Base-by-base conservation (phyloP, 2,888 invertebrate species). In the Drosophila gaucha region DNA sequence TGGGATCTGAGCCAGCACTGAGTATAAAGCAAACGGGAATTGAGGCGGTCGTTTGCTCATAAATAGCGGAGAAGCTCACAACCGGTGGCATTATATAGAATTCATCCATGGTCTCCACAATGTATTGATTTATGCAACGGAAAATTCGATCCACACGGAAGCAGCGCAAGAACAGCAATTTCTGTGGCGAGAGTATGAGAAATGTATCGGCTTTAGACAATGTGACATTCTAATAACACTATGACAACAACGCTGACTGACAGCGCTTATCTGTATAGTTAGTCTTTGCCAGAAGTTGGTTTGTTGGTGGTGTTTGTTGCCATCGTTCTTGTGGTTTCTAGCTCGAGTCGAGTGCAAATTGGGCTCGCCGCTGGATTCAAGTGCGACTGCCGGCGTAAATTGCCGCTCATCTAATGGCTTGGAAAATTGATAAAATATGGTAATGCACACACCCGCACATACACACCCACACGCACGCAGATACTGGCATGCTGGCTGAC, bases 1-100 rank as follows among this genome's bases (percentile, higher is more conserved):
- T 96, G 0, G 98, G 98, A 92, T 99, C 98, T 0, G 98, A 97
- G 0, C 98, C 98, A 10, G 98, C 97, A 74, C 98, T 98, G 44
- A 98, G 93, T 71, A 98, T 96, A 89, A 99, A 98, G 76, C 98
- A 96, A 2, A 98, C 96, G 0, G 98, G 98, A 31, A 96, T 97
- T 16, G 92, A 93, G 0, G 96, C 94, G 0, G 95, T 94, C 58
- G 97, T 97, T 90, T 97, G 97, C 70, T 97, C 96, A 89, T 94
- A 96, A 80, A 98, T 96, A 85, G 94, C 94, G 71, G 96, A 95
- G 80, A 97, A 94, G 89, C 96, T 97, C 82, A 90, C 91, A 83
- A 96, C 95, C 0, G 98, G 97, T 16, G 98, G 97, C 50, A 96
- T 97, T 64, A 98, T 96, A 89, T 95, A 98, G 90, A 96, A 95